phyloP scores from a whole-genome alignment of 2,797 vertebrate genomes.

The Cuculus canorus region DNA sequence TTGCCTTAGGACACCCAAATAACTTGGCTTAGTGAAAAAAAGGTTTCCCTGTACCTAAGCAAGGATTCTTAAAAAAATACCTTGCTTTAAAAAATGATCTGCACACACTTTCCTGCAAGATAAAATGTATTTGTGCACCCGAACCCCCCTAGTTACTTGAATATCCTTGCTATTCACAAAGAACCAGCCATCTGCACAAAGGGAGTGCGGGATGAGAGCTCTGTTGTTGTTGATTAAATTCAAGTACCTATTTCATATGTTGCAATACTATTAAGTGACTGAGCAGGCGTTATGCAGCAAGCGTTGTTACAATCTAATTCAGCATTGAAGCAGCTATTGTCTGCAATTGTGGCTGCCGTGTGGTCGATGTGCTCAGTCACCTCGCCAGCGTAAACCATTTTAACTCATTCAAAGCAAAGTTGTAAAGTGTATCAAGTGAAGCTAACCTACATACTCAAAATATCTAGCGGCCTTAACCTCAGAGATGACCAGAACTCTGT shows the following conservation, averaged over 20 bases:
- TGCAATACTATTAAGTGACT: background rate
- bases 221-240: background rate
- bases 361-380: background rate
- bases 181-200: background rate
- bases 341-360: background rate
- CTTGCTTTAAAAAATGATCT: background rate
- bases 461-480: background rate
- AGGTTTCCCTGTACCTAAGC: background rate
- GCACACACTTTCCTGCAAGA: background rate
- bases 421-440: background rate
- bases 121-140: background rate
- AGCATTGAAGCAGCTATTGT: background rate
- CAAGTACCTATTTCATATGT: accelerated
- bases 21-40: background rate
- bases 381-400: background rate
- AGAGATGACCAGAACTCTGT: background rate
- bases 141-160: background rate
- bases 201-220: background rate
- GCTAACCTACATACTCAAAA: accelerated
- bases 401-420: background rate
- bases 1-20: background rate
- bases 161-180: background rate
- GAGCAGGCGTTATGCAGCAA: background rate
- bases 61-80: background rate
- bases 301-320: background rate